Evolutionary conservation across 1,140 invertebrate genomes (phyloP).

Genomic region (Drosophila arizonae): DNA sequence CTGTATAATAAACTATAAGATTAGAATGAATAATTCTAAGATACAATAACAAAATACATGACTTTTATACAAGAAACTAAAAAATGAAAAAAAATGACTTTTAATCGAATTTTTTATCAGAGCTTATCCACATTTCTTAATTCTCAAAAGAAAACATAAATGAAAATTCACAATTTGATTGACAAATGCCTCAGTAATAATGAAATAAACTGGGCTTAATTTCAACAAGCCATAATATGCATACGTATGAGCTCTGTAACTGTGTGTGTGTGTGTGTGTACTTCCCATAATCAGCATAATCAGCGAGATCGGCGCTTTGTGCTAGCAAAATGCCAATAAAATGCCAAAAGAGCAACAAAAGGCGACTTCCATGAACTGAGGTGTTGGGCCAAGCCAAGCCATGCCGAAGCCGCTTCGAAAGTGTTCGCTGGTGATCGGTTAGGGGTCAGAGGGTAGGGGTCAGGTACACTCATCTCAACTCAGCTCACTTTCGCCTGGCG

Average conservation of each 20-base stretch:
- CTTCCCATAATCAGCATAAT: constrained; percentile 78
- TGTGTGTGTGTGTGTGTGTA: constrained; percentile 37
- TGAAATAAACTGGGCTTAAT: background rate
- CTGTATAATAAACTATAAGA: no score
- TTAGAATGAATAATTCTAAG: no score
- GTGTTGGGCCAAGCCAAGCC: constrained; percentile 21
- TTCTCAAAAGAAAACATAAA: no score
- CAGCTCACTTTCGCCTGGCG: constrained; percentile 39
- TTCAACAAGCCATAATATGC: background rate
- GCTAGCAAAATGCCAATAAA: constrained; percentile 64
- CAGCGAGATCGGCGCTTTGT: constrained; percentile 78
- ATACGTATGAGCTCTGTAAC: background rate
- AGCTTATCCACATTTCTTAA: no score
- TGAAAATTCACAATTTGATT: no score
- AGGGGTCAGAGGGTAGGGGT: constrained; percentile 3
- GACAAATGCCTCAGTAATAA: no score
- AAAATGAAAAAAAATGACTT: no score
- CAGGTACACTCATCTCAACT: constrained; percentile 4
- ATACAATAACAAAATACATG: no score
- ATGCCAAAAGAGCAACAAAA: constrained; percentile 57
- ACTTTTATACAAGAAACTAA: no score
- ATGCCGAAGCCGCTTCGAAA: constrained; percentile 30
- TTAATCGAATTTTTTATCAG: no score
- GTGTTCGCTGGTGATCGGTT: constrained; percentile 43
- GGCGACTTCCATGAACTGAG: constrained; percentile 51